These are phyloP conservation scores for Meandrina meandrites DNA, from an alignment of 92 coral and sea anemone species.

Conservation along the genomic window DNA sequence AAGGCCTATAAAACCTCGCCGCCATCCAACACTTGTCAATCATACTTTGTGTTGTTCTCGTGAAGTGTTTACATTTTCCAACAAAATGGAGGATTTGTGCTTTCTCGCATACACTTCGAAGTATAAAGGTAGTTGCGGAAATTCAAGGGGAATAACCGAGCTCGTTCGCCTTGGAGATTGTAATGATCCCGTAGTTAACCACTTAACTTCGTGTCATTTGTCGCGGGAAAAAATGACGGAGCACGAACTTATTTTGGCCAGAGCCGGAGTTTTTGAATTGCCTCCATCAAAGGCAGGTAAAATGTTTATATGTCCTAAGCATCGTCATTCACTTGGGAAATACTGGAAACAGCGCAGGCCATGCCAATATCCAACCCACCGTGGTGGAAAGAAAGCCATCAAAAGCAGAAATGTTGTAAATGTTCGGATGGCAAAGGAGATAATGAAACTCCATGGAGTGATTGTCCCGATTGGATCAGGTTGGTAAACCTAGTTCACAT, in stretches of 20 bases:
- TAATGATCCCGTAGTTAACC: not conserved
- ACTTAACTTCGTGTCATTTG: conserved; percentile 13
- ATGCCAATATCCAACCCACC: conserved; percentile 58
- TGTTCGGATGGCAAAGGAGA: conserved; percentile 54
- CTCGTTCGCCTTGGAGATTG: conserved; percentile 29
- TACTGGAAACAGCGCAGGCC: conserved; percentile 51
- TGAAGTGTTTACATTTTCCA: not conserved
- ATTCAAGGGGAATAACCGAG: conserved; percentile 10
- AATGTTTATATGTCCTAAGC: conserved; percentile 49
- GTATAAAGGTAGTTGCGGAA: conserved; percentile 17
- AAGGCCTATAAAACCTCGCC: too few species aligned
- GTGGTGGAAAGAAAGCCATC: conserved; percentile 47
- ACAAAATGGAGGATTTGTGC: conserved; percentile 2
- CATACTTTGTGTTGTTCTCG: too few species aligned
- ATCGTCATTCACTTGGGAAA: conserved; percentile 46
- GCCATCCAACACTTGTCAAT: too few species aligned
- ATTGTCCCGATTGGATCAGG: conserved; percentile 70
- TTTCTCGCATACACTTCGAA: not conserved
- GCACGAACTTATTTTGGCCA: conserved; percentile 23
- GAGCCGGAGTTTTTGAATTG: conserved; percentile 18
- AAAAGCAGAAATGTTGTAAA: conserved; percentile 46
- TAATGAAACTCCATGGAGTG: conserved; percentile 43
- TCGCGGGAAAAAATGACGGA: conserved; percentile 12
- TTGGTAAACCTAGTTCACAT: not conserved
- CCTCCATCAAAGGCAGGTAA: not conserved